phyloP scores from a whole-genome alignment of 2,888 invertebrate species.

The Agrotis puta region DNA sequence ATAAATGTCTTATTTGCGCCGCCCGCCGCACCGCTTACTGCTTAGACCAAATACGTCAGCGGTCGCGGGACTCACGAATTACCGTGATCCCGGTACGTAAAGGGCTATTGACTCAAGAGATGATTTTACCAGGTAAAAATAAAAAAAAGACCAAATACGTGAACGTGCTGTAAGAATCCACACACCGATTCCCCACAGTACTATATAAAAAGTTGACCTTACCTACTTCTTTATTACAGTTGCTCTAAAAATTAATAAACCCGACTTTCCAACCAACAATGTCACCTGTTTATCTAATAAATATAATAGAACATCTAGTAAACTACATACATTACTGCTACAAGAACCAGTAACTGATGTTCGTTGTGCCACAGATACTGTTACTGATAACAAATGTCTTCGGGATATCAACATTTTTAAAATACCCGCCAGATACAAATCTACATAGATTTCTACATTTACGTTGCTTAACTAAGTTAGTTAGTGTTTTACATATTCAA shows the following conservation, averaged over 20 bases:
- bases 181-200: no score
- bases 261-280: conserved; percentile 41
- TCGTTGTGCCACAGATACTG: conserved; percentile 50
- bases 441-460: conserved; percentile 59
- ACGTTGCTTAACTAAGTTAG: conserved; percentile 43
- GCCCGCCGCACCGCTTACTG: no score
- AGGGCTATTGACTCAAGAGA: no score
- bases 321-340: conserved; percentile 55
- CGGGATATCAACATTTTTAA: conserved; percentile 60
- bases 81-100: no score
- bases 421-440: conserved; percentile 56
- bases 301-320: conserved; percentile 29
- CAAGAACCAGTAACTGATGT: conserved; percentile 52
- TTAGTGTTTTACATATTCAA: conserved; percentile 30
- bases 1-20: no score
- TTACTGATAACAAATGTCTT: conserved; percentile 44
- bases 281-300: conserved; percentile 11
- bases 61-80: no score
- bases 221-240: no score
- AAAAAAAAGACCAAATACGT: no score
- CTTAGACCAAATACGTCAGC: no score
- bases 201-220: no score
- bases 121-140: no score
- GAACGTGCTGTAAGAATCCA: no score
- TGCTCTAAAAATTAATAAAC: conserved; percentile 4